A percentile compares a stretch with the other conserved stretches of the same genome.
Evolutionary conservation across 2,113 vertebrate species (phyloP).

Genomic region (Dipodomys ordii): DNA sequence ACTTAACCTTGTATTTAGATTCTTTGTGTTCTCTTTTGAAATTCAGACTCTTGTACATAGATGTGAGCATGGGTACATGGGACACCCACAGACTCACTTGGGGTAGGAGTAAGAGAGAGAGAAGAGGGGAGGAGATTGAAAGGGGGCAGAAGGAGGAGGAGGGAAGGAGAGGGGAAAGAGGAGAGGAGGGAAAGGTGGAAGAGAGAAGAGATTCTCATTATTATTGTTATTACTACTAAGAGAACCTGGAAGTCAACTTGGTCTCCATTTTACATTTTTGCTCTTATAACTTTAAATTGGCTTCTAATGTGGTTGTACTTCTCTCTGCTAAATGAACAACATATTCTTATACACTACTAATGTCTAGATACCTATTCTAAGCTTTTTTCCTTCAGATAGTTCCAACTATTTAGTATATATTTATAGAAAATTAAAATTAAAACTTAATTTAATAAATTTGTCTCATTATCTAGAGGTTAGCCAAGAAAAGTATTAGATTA

Average conservation of each 20-base stretch:
- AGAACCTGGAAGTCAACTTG: too few species aligned
- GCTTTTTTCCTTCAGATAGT: not conserved
- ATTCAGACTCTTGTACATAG: not conserved
- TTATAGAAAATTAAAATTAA: not conserved
- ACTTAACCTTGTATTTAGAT: not conserved
- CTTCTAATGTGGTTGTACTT: not conserved
- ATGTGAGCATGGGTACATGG: not conserved
- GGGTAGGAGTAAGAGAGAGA: too few species aligned
- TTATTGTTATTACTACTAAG: too few species aligned
- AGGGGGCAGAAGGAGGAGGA: too few species aligned
- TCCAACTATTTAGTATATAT: not conserved
- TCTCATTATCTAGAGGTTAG: not conserved
- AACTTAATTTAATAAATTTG: not conserved
- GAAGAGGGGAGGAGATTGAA: too few species aligned
- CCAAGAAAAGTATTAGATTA: not conserved
- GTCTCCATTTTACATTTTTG: not conserved
- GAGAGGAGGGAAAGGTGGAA: too few species aligned
- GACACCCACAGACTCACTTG: not conserved
- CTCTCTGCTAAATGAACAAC: not conserved
- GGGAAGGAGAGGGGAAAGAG: too few species aligned
- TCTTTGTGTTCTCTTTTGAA: not conserved
- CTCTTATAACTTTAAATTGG: not conserved
- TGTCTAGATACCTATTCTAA: not conserved
- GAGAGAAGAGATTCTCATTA: too few species aligned
- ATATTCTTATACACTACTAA: not conserved